phyloP scores from a whole-genome alignment of 1,140 invertebrate species.

The Eulimnadia texana region DNA sequence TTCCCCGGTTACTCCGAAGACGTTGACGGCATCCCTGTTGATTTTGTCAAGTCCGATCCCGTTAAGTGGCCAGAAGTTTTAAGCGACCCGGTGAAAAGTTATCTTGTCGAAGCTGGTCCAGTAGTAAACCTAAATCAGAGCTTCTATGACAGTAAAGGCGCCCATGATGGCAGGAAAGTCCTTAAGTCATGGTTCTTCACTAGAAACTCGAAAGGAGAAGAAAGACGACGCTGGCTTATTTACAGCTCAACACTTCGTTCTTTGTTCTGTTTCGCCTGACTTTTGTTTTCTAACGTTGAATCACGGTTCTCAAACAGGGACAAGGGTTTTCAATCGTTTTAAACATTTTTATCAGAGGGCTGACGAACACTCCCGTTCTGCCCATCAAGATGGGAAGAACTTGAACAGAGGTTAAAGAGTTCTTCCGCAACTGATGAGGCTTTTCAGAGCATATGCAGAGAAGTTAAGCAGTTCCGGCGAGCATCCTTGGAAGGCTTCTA shows the following conservation, averaged over 20 bases:
- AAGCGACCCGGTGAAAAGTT: neutral
- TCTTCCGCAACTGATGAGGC: neutral
- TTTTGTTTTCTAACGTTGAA: neutral
- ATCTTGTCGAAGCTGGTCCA: neutral
- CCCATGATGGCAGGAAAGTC: no score
- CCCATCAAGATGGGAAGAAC: neutral
- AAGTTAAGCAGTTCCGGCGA: neutral
- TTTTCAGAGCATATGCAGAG: neutral
- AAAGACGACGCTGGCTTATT: neutral
- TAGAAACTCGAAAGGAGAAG: neutral
- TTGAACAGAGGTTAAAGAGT: neutral
- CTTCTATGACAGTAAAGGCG: neutral
- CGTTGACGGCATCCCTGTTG: neutral
- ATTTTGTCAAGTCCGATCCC: neutral
- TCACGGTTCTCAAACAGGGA: neutral
- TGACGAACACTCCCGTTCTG: no score
- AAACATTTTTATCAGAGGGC: neutral
- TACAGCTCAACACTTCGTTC: neutral
- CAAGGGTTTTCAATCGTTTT: neutral
- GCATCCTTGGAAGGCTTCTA: neutral
- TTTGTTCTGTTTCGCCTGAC: neutral
- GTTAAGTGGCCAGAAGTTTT: neutral
- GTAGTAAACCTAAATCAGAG: neutral
- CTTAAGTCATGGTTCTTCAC: neutral
- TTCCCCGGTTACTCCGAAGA: no score